Evolutionary conservation across 2,797 vertebrate species (phyloP).

Genomic region (Sebastes cheni): DNA sequence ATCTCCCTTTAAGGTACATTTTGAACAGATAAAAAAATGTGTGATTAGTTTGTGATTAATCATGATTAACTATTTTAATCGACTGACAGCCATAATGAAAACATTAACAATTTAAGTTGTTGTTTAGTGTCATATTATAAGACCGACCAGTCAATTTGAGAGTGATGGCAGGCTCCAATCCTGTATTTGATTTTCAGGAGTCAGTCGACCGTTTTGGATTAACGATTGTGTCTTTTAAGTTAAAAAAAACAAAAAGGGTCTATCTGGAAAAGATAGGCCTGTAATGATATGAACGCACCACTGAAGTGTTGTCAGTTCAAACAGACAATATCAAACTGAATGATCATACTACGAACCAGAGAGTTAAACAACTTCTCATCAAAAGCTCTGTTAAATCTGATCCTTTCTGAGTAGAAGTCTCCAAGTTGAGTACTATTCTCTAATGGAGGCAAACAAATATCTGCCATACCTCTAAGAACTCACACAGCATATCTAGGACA

Average conservation of each 20-base stretch:
- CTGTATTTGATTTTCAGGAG: background rate
- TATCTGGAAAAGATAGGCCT: background rate
- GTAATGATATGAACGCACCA: background rate
- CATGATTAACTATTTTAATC: too few relatives aligned
- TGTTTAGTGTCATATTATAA: too few relatives aligned
- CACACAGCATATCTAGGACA: slow-evolving; percentile 1
- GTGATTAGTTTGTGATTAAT: too few relatives aligned
- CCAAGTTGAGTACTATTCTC: background rate
- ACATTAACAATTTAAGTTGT: too few relatives aligned
- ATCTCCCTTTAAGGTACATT: too few relatives aligned
- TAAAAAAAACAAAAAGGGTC: background rate
- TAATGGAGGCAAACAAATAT: background rate
- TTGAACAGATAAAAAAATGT: too few relatives aligned
- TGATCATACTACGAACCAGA: background rate
- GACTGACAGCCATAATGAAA: too few relatives aligned
- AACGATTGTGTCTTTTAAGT: background rate
- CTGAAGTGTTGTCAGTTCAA: background rate
- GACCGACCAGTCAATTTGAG: background rate
- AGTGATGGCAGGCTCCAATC: background rate
- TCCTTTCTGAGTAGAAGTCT: background rate
- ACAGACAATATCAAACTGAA: background rate
- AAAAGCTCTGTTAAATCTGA: background rate
- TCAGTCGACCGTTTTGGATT: background rate
- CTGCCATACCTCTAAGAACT: slow-evolving; percentile 1
- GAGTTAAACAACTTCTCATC: background rate